A percentile compares a stretch with the other conserved stretches of the same genome.
These are phyloP conservation scores for Grantiella picta DNA, from an alignment of 2,113 vertebrate species.

Conservation along the genomic window DNA sequence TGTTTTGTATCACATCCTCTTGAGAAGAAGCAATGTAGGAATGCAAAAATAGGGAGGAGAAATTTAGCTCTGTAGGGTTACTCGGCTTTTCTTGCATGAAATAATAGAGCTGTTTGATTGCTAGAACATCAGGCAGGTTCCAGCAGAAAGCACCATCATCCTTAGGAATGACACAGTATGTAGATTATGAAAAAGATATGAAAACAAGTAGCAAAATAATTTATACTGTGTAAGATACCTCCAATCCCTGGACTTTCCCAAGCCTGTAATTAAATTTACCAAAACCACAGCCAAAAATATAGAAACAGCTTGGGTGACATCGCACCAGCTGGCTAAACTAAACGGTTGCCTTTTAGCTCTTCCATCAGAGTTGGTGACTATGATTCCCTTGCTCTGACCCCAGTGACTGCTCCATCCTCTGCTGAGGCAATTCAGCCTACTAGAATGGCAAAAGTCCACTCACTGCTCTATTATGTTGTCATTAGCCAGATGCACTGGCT, in stretches of 20 bases:
- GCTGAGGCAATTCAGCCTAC: neutral
- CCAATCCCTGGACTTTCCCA: neutral
- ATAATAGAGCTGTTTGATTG: neutral
- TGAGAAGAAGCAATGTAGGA: neutral
- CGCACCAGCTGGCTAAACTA: neutral
- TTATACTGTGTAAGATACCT: neutral
- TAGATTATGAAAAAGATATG: neutral
- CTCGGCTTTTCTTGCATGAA: neutral
- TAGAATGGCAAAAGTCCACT: neutral
- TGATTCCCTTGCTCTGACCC: neutral
- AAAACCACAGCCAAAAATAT: neutral
- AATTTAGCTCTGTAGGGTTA: neutral
- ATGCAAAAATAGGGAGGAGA: neutral
- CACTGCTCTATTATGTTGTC: neutral
- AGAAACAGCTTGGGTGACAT: neutral
- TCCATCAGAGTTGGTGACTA: neutral
- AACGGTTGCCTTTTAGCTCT: neutral
- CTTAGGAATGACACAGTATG: neutral
- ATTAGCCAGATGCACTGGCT: neutral
- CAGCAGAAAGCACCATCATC: neutral
- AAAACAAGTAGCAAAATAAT: neutral
- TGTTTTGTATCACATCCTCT: constrained; percentile 2
- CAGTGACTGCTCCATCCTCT: neutral
- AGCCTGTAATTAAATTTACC: neutral
- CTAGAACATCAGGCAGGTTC: neutral